phyloP scores from a whole-genome alignment of 2,113 vertebrate species.

The human (Homo sapiens) region DNA sequence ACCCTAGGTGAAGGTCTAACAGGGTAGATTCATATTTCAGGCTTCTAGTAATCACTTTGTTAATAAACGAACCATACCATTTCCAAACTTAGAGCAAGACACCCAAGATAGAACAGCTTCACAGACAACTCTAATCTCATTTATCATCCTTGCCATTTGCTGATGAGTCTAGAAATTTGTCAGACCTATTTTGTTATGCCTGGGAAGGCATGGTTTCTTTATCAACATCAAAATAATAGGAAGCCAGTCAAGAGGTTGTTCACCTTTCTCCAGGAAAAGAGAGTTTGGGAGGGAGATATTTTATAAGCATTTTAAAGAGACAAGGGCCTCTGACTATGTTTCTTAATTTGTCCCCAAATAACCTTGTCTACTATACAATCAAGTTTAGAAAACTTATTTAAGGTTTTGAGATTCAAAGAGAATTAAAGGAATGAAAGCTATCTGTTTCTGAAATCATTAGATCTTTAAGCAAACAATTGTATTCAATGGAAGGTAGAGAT shows the following conservation, averaged over 20 bases:
- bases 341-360: background rate
- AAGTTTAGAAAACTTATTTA: background rate
- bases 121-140: background rate
- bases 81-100: background rate
- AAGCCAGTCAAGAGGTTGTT: background rate
- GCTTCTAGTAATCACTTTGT: background rate
- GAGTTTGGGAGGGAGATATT: background rate
- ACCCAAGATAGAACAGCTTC: background rate
- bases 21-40: background rate
- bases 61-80: background rate
- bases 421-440: slow-evolving; percentile 6
- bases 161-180: background rate
- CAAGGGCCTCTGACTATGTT: background rate
- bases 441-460: background rate
- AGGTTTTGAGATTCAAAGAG: slow-evolving; percentile 26
- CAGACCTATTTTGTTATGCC: background rate
- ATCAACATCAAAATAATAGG: background rate
- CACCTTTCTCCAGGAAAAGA: background rate
- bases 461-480: background rate
- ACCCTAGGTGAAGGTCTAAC: background rate
- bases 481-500: background rate
- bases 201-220: background rate
- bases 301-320: background rate
- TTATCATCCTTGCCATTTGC: background rate
- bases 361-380: background rate